A percentile compares a stretch with the other conserved stretches of the same genome.
Evolutionary conservation across 1,140 invertebrate genomes (phyloP).

Genomic region (Calephelis virginiensis): DNA sequence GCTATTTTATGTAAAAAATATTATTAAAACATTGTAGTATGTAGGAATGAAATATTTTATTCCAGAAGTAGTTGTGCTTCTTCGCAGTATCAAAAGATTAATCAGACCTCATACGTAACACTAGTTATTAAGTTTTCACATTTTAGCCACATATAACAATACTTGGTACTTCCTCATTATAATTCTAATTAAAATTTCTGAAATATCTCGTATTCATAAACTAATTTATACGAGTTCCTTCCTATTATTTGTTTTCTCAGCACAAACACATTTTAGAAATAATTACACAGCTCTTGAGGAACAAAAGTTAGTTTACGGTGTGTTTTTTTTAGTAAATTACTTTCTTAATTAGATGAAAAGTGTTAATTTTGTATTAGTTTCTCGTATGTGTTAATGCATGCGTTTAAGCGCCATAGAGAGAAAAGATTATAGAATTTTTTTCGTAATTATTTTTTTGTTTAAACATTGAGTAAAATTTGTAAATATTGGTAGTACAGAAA

Average conservation of each 20-base stretch:
- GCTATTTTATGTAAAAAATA: too few species aligned
- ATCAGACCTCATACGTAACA: not conserved
- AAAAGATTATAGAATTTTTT: too few species aligned
- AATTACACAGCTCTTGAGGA: not conserved
- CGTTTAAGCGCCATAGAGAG: too few species aligned
- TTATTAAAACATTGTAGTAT: too few species aligned
- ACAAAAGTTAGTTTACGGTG: not conserved
- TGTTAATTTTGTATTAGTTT: too few species aligned
- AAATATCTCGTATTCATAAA: slow-evolving; percentile 6
- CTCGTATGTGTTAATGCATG: too few species aligned
- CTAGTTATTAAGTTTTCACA: slow-evolving; percentile 5
- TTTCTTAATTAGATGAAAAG: too few species aligned
- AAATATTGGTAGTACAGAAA: too few species aligned
- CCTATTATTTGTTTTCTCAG: slow-evolving; percentile 11
- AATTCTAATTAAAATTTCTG: slow-evolving; percentile 11
- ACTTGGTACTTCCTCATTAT: slow-evolving; percentile 2
- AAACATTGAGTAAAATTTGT: too few species aligned
- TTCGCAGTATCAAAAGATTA: slow-evolving; percentile 1
- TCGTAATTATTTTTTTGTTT: too few species aligned
- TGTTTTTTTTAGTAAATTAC: not conserved
- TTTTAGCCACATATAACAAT: slow-evolving; percentile 1
- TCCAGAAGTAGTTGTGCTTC: not conserved
- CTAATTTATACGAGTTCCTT: slow-evolving; percentile 11
- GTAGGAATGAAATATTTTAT: too few species aligned
- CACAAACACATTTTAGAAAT: not conserved